Evolutionary conservation across 2,888 invertebrate species (phyloP).

Genomic region (Meteorus colon): DNA sequence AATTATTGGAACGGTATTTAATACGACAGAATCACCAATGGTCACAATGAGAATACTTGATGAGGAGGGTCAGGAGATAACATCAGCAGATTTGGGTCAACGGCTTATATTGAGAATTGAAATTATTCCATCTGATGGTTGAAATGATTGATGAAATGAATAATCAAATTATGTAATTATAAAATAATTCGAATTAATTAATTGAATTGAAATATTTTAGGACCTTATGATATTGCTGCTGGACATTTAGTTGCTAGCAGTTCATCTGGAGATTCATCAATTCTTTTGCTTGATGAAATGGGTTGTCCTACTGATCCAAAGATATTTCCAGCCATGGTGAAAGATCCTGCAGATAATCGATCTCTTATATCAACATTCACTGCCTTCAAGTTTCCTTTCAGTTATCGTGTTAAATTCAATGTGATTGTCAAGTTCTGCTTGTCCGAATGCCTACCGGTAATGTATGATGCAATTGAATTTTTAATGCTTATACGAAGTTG

Average conservation of each 20-base stretch:
- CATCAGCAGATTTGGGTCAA: conserved; percentile 81
- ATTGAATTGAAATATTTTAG: conserved; percentile 58
- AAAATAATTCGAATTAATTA: neutral
- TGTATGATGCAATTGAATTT: conserved; percentile 36
- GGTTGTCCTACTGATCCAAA: conserved; percentile 87
- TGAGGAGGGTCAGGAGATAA: conserved; percentile 75
- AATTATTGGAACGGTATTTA: conserved; percentile 74
- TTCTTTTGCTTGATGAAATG: conserved; percentile 82
- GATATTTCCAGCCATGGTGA: conserved; percentile 76
- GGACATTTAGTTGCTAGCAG: conserved; percentile 88
- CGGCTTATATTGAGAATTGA: conserved; percentile 79
- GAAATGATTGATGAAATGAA: conserved; percentile 45
- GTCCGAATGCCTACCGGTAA: conserved; percentile 80
- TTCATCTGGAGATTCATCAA: conserved; percentile 82
- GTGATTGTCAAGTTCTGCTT: conserved; percentile 88
- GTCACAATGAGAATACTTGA: conserved; percentile 78
- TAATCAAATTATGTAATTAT: neutral
- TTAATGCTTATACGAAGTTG: conserved; percentile 42
- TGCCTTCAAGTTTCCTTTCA: conserved; percentile 90
- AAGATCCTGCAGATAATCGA: conserved; percentile 63
- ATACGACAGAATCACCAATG: conserved; percentile 74
- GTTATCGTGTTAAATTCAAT: conserved; percentile 87
- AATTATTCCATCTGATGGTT: conserved; percentile 76
- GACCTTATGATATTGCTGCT: conserved; percentile 80
- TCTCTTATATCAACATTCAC: conserved; percentile 80